Evolutionary conservation across 2,888 invertebrate genomes (phyloP), one percentile per base, ranked within the genome.

Genomic region (Agrochola lychnidis): DNA sequence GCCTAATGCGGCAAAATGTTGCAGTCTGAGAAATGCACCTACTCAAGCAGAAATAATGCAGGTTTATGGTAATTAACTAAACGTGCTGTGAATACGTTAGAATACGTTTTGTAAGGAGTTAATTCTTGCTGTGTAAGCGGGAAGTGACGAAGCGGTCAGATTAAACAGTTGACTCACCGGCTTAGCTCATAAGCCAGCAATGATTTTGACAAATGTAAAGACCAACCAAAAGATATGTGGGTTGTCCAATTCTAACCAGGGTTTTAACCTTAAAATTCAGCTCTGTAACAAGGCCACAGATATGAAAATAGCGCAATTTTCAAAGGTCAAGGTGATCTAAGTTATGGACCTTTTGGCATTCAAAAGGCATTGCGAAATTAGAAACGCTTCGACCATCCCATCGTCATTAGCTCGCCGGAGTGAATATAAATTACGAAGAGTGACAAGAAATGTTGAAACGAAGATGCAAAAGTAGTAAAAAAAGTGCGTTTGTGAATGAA

Each of bases 1-100:
- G 51, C 30, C 66, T 70, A 67, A 69, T 84, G 83, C 83, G 70
- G 83, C 70, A 75, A 82, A 84, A 85, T 82, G 45, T 71, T 85
- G 83, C 78, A 74, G 71, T 67, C 70, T 78, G 40, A 25, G 25
- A 73, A 70, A 83, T 73, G 62, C 36, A 40, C 14, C 53, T n/a
- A 30, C 51, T 81, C 70, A 56, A 30, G 73, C 61, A 70, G 56
- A 63, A 81, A 73, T 85, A 82, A 70, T 84, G 61, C 61, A 57
- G 51, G 81, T 83, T 51, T 69, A 82, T 71, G 73, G 62, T 68
- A 25, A 85, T 85, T 82, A 69, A 77, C 70, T 70, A 85, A 83
- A 77, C 82, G 68, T 70, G 71, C 36, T 76, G 25, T 61, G 85
- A 85, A 81, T 81, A 70, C 45, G 59, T 68, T 59, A 53, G 30